These are phyloP conservation scores for Hypotaenidia okinawae DNA, from an alignment of 2,797 vertebrate species.

Conservation along the genomic window DNA sequence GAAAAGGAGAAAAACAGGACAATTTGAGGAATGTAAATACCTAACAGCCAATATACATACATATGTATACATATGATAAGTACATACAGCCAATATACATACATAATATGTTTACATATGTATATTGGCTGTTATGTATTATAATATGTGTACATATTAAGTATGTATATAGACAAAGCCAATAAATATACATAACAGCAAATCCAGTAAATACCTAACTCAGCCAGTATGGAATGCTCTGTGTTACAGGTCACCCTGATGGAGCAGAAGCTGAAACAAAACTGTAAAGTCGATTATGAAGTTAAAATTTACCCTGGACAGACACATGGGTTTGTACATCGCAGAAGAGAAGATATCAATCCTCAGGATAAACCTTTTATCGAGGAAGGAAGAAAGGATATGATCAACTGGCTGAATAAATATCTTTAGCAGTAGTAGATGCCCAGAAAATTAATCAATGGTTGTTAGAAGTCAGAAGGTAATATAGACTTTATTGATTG, in stretches of 20 bases:
- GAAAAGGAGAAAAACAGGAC: not conserved
- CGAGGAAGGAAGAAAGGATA: conserved; percentile 85
- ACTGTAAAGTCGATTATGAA: conserved; percentile 83
- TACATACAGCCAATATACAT: not conserved
- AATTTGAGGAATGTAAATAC: not conserved
- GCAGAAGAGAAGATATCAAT: conserved; percentile 88
- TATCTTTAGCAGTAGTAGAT: conserved; percentile 78
- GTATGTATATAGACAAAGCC: too few species aligned
- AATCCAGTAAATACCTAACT: not conserved
- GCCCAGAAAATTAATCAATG: not conserved
- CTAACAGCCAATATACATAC: not conserved
- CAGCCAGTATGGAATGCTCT: not conserved
- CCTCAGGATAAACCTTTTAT: conserved; percentile 83
- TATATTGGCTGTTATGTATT: too few species aligned
- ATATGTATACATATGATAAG: too few species aligned
- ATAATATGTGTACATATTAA: too few species aligned
- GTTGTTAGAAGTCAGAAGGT: not conserved
- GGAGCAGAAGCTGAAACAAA: conserved; percentile 84
- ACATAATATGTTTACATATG: too few species aligned
- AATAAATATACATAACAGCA: too few species aligned
- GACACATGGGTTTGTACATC: conserved; percentile 93
- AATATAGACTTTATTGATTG: not conserved
- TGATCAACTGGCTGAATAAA: conserved; percentile 89
- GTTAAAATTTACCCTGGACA: conserved; percentile 92
- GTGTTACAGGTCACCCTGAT: conserved; percentile 81